phyloP scores from a whole-genome alignment of 2,113 vertebrate genomes.

The Panthera uncia region DNA sequence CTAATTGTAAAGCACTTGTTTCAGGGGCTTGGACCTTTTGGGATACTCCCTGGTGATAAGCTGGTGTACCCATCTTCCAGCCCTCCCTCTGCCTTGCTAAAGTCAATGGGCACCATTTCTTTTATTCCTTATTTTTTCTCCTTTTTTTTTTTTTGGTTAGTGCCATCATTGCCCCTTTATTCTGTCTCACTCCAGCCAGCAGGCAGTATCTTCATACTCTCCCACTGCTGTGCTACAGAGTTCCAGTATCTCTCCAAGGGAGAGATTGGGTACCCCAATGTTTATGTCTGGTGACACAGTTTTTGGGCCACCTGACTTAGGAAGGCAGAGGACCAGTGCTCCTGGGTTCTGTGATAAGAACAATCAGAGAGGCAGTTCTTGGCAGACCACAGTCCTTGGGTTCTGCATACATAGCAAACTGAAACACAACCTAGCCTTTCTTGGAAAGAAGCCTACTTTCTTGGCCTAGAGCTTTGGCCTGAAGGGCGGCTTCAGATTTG shows the following conservation, averaged over 20 bases:
- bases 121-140: background rate
- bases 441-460: background rate
- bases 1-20: background rate
- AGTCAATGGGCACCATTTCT: background rate
- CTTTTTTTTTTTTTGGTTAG: accelerated
- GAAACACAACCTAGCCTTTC: background rate
- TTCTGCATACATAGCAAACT: too few relatives aligned
- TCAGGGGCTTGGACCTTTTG: background rate
- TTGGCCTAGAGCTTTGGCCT: background rate
- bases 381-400: too few relatives aligned
- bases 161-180: background rate
- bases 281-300: background rate
- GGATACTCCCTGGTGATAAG: background rate
- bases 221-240: background rate
- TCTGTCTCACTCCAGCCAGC: background rate
- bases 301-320: background rate
- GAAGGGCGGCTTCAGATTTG: background rate
- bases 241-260: background rate
- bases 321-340: too few relatives aligned
- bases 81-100: background rate
- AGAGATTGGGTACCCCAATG: too few relatives aligned
- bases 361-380: background rate
- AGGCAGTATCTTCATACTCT: too few relatives aligned
- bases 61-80: background rate
- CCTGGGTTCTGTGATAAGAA: background rate